Percentiles rank a stretch among this genome's conserved stretches.
phyloP scores from a whole-genome alignment of 2,888 invertebrate genomes.

The Nysson spinosus region DNA sequence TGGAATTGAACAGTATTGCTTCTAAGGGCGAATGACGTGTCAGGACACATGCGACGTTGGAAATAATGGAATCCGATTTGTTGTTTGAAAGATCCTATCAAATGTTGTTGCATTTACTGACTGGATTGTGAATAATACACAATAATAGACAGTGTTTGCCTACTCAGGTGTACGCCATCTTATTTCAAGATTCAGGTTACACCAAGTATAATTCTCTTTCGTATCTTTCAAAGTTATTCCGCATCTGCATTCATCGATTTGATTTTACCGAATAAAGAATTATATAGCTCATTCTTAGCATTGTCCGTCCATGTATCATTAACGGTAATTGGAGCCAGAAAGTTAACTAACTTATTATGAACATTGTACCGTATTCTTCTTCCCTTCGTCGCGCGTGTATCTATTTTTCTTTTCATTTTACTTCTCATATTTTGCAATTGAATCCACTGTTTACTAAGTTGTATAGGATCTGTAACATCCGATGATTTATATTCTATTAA shows the following conservation, averaged over 20 bases:
- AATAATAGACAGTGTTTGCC: too few species aligned
- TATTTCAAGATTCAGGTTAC: too few species aligned
- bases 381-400: slow-evolving; percentile 96
- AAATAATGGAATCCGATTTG: too few species aligned
- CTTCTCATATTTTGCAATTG: slow-evolving; percentile 93
- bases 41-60: too few species aligned
- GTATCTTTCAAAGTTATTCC: not conserved
- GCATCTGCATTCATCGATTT: slow-evolving; percentile 41
- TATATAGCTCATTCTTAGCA: slow-evolving; percentile 88
- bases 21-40: too few species aligned
- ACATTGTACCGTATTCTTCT: slow-evolving; percentile 92
- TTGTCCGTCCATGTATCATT: slow-evolving; percentile 85
- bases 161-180: too few species aligned
- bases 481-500: slow-evolving; percentile 94
- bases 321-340: slow-evolving; percentile 89
- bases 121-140: too few species aligned
- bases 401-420: slow-evolving; percentile 95
- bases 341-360: slow-evolving; percentile 92
- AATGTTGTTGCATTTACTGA: too few species aligned
- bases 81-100: too few species aligned
- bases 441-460: slow-evolving; percentile 93
- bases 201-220: slow-evolving; percentile 1
- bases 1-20: too few species aligned
- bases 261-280: slow-evolving; percentile 87
- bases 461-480: slow-evolving; percentile 89